These are phyloP conservation scores for Fabriciana adippe DNA, from an alignment of 2,888 invertebrate genomes.

Conservation along the genomic window DNA sequence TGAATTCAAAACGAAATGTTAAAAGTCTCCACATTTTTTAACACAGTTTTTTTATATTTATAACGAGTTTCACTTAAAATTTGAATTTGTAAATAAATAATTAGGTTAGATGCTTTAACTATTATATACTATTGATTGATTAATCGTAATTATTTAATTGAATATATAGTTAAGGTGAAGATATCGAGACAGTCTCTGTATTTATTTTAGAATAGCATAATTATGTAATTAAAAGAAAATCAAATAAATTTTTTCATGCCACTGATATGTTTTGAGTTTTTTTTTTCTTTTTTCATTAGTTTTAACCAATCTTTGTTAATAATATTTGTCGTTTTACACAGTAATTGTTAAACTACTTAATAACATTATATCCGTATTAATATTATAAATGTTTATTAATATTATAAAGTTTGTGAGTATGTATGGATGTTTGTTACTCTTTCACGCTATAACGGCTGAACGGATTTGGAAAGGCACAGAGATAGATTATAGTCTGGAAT, in stretches of 20 bases:
- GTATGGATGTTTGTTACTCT: too few relatives aligned
- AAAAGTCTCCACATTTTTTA: slow-evolving; percentile 22
- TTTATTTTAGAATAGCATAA: slow-evolving; percentile 79
- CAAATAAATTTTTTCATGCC: slow-evolving; percentile 80
- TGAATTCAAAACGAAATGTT: slow-evolving; percentile 11
- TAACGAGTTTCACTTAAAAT: slow-evolving; percentile 54
- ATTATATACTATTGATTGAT: slow-evolving; percentile 62
- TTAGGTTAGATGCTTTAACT: slow-evolving; percentile 66
- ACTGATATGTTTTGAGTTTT: slow-evolving; percentile 56
- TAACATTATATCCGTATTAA: too few relatives aligned
- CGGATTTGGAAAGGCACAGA: too few relatives aligned
- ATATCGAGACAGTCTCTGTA: slow-evolving; percentile 77
- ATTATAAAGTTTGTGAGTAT: too few relatives aligned
- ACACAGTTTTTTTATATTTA: slow-evolving; percentile 35
- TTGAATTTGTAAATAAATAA: slow-evolving; percentile 73
- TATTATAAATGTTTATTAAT: too few relatives aligned
- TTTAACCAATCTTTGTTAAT: too few relatives aligned
- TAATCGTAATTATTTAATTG: slow-evolving; percentile 73
- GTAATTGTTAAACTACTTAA: too few relatives aligned
- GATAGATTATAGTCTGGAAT: too few relatives aligned
- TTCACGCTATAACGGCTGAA: too few relatives aligned
- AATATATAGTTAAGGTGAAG: slow-evolving; percentile 70
- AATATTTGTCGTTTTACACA: too few relatives aligned
- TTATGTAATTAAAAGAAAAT: slow-evolving; percentile 78
- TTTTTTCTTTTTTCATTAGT: slow-evolving; percentile 20